phyloP scores from a whole-genome alignment of 2,113 vertebrate genomes.

The Solea senegalensis region DNA sequence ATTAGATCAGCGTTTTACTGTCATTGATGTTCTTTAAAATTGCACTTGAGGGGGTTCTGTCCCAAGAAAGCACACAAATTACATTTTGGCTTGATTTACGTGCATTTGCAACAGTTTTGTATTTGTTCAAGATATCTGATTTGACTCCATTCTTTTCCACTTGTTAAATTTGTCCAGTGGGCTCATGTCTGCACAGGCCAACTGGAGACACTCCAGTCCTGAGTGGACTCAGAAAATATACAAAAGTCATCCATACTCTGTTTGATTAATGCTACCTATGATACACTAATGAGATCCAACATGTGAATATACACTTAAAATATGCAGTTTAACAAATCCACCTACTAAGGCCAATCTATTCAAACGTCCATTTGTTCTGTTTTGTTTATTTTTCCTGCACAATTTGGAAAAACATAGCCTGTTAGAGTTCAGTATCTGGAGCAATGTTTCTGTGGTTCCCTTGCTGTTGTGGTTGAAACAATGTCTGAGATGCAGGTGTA shows the following conservation, averaged over 20 bases:
- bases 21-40: too few species aligned
- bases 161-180: not conserved
- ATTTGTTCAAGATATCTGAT: not conserved
- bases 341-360: not conserved
- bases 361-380: not conserved
- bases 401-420: not conserved
- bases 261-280: not conserved
- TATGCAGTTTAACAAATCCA: not conserved
- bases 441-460: not conserved
- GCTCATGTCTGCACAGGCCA: not conserved
- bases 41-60: not conserved
- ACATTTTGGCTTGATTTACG: not conserved
- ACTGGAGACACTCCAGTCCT: slow-evolving; percentile 6
- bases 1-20: not conserved
- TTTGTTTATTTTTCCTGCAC: not conserved
- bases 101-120: not conserved
- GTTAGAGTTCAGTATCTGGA: not conserved
- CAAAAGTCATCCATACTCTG: slow-evolving; percentile 2
- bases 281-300: not conserved
- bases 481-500: too few species aligned
- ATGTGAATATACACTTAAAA: slow-evolving; percentile 1
- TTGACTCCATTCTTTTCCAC: not conserved
- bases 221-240: not conserved
- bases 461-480: not conserved
- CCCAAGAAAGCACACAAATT: not conserved